phyloP scores from a whole-genome alignment of 2,797 vertebrate genomes.

The Acipenser transmontanus region DNA sequence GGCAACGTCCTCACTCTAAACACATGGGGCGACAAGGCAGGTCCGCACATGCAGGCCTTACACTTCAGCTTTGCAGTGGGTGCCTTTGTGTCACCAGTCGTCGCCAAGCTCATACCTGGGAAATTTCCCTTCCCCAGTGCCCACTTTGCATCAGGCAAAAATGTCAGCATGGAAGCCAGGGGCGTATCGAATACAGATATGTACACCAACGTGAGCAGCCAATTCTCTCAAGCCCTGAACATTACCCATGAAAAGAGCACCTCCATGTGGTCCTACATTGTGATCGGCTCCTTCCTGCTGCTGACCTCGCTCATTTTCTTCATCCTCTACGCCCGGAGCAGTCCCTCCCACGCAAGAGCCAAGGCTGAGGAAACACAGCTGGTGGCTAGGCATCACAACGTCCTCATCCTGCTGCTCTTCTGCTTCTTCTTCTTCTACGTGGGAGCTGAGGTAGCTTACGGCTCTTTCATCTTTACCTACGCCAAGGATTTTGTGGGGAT shows the following conservation, averaged over 20 bases:
- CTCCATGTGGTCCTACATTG: constrained; percentile 74
- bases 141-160: not conserved
- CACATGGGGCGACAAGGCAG: constrained; percentile 72
- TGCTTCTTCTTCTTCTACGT: constrained; percentile 87
- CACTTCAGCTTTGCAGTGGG: constrained; percentile 90
- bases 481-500: constrained; percentile 60
- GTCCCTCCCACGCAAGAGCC: constrained; percentile 34
- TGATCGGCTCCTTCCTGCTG: constrained; percentile 70
- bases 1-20: constrained; percentile 79
- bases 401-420: constrained; percentile 70
- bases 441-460: constrained; percentile 82
- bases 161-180: not conserved
- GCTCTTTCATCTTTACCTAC: constrained; percentile 82
- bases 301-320: constrained; percentile 66
- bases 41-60: constrained; percentile 87
- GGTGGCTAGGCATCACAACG: constrained; percentile 65
- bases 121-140: not conserved
- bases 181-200: not conserved
- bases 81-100: constrained; percentile 77
- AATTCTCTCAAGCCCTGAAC: constrained; percentile 10
- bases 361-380: constrained; percentile 34
- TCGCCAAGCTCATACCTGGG: constrained; percentile 74
- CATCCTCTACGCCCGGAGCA: constrained; percentile 52
- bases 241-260: too few relatives aligned
- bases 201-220: not conserved